Evolutionary conservation across 2,113 vertebrate genomes (phyloP), one percentile per base, ranked within the genome.

Genomic region (Toxostoma redivivum): DNA sequence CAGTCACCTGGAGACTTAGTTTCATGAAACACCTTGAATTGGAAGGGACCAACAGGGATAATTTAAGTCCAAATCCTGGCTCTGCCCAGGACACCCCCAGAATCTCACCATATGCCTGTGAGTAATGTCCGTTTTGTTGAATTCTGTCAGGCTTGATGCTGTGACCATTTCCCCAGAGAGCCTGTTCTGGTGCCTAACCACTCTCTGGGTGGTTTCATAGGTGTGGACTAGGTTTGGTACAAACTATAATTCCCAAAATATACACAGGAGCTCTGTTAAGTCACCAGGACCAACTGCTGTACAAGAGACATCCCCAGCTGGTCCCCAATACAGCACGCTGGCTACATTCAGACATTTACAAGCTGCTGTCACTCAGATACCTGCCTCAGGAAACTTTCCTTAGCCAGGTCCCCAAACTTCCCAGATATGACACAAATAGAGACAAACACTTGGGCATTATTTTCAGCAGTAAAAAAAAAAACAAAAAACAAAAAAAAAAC

Each of bases 251-350:
- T 10, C 15, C 11, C 12, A 5, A 57, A 65, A 65, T 7, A 6
- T 21, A 42, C 16, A 22, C 3, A 15, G 19, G 9, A 77, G 24
- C 10, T 31, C 30, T 65, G 28, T 9, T 30, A 53, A 24, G 23
- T 25, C 69, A 89, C 22, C 28, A 62, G 24, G n/a, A 78, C 10
- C 17, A 78, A 31, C 31, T 58, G 2, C 37, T 35, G 18, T 14
- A 33, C 15, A 64, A n/a, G 18, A 57, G 4, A 12, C 12, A 57
- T 20, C 28, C 5, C 45, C n/a, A 56, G 0, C 6, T 22, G 27
- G 13, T 38, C 16, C 40, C 47, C 23, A 54, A 0, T 0, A n/a
- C 25, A 64, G 21, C 51, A 64, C 2, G 1, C 5, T 8, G 28
- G 11, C 50, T 40, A 30, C 4, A 61, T 18, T 44, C 35, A 66